phyloP scores from a whole-genome alignment of 1,140 invertebrate genomes.

The Drosophila rufa region DNA sequence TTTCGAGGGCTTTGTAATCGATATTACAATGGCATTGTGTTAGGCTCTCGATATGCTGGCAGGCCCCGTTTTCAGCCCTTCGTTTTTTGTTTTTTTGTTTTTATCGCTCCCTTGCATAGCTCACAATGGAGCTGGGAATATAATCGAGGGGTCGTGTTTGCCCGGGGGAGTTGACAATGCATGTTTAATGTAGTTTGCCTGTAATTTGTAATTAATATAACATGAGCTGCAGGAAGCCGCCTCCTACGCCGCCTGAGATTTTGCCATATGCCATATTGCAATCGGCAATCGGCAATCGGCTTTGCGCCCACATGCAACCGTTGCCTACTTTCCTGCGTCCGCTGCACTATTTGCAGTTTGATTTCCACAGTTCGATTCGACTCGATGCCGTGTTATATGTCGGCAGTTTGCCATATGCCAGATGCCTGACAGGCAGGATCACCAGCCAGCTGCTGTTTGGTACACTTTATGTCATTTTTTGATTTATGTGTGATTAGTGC shows the following conservation, averaged over 20 bases:
- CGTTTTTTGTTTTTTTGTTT: slow-evolving; percentile 32
- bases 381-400: slow-evolving; percentile 43
- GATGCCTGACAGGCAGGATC: slow-evolving; percentile 39
- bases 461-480: slow-evolving; percentile 72
- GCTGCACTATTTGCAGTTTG: background rate
- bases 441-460: slow-evolving; percentile 50
- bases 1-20: slow-evolving; percentile 76
- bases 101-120: slow-evolving; percentile 65
- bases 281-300: slow-evolving; percentile 20
- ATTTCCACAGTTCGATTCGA: slow-evolving; percentile 24
- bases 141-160: slow-evolving; percentile 45
- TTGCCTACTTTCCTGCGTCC: slow-evolving; percentile 40
- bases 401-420: slow-evolving; percentile 46
- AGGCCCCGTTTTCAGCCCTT: slow-evolving; percentile 12
- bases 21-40: slow-evolving; percentile 80
- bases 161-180: slow-evolving; percentile 52
- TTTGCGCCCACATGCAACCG: slow-evolving; percentile 36
- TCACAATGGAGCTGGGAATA: slow-evolving; percentile 38
- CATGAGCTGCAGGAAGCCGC: slow-evolving; percentile 37
- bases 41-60: slow-evolving; percentile 46
- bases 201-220: slow-evolving; percentile 56
- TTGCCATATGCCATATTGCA: slow-evolving; percentile 32
- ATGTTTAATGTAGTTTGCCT: slow-evolving; percentile 45
- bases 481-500: slow-evolving; percentile 75
- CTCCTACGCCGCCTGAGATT: slow-evolving; percentile 33